Percentiles rank a stretch among this genome's conserved stretches.
Evolutionary conservation across 2,113 vertebrate genomes (phyloP).

Genomic region (Paralichthys olivaceus): DNA sequence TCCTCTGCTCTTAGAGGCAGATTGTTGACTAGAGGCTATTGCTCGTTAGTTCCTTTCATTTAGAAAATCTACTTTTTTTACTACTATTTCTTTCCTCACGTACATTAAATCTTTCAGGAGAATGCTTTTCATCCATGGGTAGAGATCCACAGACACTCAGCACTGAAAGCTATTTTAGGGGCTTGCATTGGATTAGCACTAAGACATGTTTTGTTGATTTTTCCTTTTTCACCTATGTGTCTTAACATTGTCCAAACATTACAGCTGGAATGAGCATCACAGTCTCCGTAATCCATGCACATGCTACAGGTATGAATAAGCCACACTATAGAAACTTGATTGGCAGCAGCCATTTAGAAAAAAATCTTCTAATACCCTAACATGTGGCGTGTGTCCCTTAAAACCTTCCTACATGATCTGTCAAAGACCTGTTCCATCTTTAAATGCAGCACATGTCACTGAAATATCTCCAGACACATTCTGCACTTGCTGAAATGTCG

Average conservation of each 20-base stretch:
- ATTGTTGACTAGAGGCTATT: no score
- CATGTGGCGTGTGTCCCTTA: neutral
- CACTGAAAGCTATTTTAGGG: neutral
- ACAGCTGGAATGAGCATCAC: neutral
- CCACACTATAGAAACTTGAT: neutral
- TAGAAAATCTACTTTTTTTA: no score
- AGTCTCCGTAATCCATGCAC: neutral
- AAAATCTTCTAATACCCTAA: neutral
- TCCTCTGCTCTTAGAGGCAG: no score
- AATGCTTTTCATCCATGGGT: neutral
- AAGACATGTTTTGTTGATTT: no score
- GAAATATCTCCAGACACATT: neutral
- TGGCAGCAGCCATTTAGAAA: neutral
- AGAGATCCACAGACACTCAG: neutral
- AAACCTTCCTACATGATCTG: neutral
- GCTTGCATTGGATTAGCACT: neutral
- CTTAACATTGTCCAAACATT: no score
- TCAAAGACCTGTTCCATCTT: neutral
- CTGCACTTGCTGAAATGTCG: neutral
- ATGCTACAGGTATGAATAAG: neutral
- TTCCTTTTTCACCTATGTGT: neutral
- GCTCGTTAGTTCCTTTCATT: no score
- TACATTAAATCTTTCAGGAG: neutral
- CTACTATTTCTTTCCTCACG: no score
- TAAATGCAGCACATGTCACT: neutral